Evolutionary conservation across 1,140 invertebrate genomes (phyloP).

Genomic region (Drosophila nannoptera): DNA sequence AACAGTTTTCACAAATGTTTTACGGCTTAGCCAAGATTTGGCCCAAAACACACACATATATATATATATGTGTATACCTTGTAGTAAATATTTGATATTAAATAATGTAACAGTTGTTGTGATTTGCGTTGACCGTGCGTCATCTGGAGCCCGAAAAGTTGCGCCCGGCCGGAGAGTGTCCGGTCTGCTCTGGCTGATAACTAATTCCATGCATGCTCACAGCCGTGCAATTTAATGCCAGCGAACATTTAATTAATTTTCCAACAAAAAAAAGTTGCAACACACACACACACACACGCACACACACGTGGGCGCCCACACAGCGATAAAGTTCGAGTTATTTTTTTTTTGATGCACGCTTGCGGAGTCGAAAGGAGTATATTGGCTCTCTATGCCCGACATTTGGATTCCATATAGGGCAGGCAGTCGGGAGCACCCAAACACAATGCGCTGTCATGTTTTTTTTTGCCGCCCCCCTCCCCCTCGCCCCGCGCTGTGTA

Average conservation of each 20-base stretch:
- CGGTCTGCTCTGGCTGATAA: constrained; percentile 35
- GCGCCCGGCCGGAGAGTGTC: not conserved
- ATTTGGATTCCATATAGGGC: too few relatives aligned
- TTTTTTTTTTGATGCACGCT: constrained; percentile 10
- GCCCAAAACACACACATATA: not conserved
- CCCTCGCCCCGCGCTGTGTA: too few relatives aligned
- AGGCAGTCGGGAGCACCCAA: too few relatives aligned
- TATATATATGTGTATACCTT: not conserved
- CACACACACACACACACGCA: constrained; percentile 8
- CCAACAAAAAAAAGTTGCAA: constrained; percentile 23
- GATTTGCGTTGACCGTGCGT: constrained; percentile 10
- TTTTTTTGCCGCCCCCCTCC: not conserved
- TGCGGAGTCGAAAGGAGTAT: not conserved
- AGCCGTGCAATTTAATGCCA: constrained; percentile 49
- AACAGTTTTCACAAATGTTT: constrained; percentile 34
- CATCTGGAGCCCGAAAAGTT: constrained; percentile 1
- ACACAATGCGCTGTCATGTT: not conserved
- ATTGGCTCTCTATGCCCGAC: not conserved
- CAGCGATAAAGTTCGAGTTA: constrained; percentile 15
- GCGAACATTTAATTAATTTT: constrained; percentile 63
- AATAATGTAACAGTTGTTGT: constrained; percentile 23
- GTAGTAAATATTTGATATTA: constrained; percentile 14
- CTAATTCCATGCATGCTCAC: constrained; percentile 52
- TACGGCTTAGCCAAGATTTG: constrained; percentile 3
- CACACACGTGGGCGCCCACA: not conserved